Conservation (phyloP, 2,888 invertebrate genomes). For the Lithophane ornitopus region DNA sequence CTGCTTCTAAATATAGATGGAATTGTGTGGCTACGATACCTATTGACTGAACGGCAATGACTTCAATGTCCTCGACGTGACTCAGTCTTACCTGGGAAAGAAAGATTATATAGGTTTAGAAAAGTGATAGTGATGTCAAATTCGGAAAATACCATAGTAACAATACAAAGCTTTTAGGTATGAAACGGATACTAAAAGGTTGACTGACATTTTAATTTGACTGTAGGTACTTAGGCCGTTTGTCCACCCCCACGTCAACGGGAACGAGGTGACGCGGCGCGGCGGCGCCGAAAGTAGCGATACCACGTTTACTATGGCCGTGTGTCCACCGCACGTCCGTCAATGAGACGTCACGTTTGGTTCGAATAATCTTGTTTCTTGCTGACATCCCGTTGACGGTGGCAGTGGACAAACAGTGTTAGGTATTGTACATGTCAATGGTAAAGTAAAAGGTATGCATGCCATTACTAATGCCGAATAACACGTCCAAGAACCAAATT, state of each 20-base stretch:
- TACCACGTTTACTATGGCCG: too few species aligned
- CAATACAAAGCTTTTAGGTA: neutral
- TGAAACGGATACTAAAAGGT: neutral
- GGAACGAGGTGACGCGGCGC: too few species aligned
- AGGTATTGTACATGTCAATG: neutral
- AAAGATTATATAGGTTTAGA: conserved; percentile 21
- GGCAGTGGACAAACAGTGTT: too few species aligned
- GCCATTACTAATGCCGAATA: neutral
- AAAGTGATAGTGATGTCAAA: neutral
- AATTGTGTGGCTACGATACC: conserved; percentile 26
- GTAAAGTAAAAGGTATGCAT: neutral
- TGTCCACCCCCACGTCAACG: too few species aligned
- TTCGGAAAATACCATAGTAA: neutral
- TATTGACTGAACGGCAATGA: neutral
- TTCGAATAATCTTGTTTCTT: too few species aligned
- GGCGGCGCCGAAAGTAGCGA: too few species aligned
- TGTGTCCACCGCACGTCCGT: too few species aligned
- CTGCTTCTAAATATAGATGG: conserved; percentile 43
- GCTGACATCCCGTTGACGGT: too few species aligned
- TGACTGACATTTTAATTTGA: neutral
- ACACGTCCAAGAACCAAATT: neutral
- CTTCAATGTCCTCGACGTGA: conserved; percentile 4
- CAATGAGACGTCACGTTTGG: too few species aligned
- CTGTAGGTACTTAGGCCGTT: neutral
- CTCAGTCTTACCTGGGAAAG: conserved; percentile 53